Evolutionary conservation across 2,113 vertebrate species (phyloP).

Genomic region (Hyaena hyaena): DNA sequence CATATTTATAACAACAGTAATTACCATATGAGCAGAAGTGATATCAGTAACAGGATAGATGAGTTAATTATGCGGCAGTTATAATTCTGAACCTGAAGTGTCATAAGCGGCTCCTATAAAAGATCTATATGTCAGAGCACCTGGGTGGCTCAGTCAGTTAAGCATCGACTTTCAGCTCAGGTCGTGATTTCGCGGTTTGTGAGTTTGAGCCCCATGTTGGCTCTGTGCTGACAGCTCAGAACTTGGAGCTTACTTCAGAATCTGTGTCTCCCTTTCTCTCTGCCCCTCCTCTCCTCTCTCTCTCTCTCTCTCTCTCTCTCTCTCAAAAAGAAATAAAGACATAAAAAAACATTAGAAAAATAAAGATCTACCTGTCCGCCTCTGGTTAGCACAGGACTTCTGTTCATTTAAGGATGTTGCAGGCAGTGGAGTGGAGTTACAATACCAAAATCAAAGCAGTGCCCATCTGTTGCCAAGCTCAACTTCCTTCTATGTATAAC

Average conservation of each 20-base stretch:
- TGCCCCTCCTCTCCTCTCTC: too few species aligned
- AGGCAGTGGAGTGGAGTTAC: background rate
- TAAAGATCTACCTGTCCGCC: background rate
- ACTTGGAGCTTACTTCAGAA: too few species aligned
- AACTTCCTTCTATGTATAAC: background rate
- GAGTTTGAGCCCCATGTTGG: too few species aligned
- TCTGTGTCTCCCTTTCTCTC: too few species aligned
- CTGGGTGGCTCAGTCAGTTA: too few species aligned
- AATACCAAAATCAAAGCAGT: background rate
- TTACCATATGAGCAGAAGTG: background rate
- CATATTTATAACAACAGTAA: background rate
- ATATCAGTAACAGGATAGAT: background rate
- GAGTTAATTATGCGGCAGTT: background rate
- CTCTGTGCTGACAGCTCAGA: too few species aligned
- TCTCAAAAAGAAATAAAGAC: too few species aligned
- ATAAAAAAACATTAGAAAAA: too few species aligned
- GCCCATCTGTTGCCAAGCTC: background rate
- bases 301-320: too few species aligned
- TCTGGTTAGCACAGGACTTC: background rate
- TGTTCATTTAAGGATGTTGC: background rate
- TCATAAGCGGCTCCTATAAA: background rate
- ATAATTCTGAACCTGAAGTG: background rate
- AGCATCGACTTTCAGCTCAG: too few species aligned
- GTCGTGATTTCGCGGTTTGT: too few species aligned
- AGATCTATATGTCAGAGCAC: background rate